Base-by-base conservation (phyloP, 1,140 invertebrate species). In the Hylyphantes graminicola region DNA sequence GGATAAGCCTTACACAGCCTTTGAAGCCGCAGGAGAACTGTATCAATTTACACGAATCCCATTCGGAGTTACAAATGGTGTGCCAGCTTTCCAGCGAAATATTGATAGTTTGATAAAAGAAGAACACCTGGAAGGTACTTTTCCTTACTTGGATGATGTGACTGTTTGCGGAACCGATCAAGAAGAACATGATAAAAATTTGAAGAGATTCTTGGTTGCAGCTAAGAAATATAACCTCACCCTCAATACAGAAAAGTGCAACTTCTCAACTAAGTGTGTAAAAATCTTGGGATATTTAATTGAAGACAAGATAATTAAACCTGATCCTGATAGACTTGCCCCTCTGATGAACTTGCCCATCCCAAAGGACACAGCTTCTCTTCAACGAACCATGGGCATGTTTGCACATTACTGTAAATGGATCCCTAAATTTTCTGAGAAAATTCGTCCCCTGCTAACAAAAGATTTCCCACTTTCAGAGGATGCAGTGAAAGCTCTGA, bases 291-390 rank as follows among this genome's bases (percentile, higher is more conserved):
- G 57, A n/a, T 59, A 59, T 59, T 59, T 59, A 13, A 4, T 12
- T 9, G 12, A 59, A 59, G 12, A 59, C n/a, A 12, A 13, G 7
- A 13, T 59, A 6, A n/a, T 13, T n/a, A 13, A 59, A 59, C n/a
- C 57, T 59, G 3, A 59, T 59, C 57, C 57, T 59, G 57, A n/a
- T 13, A 59, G n/a, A 59, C 57, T 59, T 13, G n/a, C 57, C 12
- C 57, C 57, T 59, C n/a, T 59, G n/a, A 59, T 59, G 57, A 59
- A 59, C n/a, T 59, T 59, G n/a, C 57, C 57, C n/a, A 59, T 59
- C n/a, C 57, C n/a, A 59, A 12, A 59, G n/a, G n/a, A 4, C n/a
- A 59, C n/a, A n/a, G n/a, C 12, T 13, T 59, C 57, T 59, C 57
- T 59, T 12, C 12, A 59, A n/a, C 7, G 57, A n/a, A n/a, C 57